Base-by-base conservation (phyloP, 1,140 invertebrate species). In the Plutomurus gul region DNA sequence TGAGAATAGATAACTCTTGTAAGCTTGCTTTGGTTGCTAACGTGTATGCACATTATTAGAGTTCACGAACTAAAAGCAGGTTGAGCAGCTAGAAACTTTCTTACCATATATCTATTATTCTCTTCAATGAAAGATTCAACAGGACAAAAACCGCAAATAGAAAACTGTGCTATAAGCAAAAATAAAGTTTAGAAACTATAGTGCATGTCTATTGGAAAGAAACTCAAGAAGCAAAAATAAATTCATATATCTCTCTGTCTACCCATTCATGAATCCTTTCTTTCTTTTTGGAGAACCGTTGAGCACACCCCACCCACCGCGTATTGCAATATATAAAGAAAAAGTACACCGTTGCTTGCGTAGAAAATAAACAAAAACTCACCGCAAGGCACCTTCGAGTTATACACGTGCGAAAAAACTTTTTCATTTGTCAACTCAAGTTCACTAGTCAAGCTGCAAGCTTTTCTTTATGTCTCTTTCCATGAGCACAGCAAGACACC, bases 391-490 rank as follows among this genome's bases (percentile, higher is more conserved):
- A 65, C 30, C 56, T 65, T 65, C 56, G 1, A 65, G 56, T n/a
- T 16, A 65, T 30, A 30, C 56, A 65, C 56, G 56, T 65, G 56
- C 56, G 56, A 65, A 65, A 65, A 65, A 65, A 65, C 56, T 65
- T 65, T 65, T 65, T 65, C 56, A 65, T 30, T 65, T 65, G 56
- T 65, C 56, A 65, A 65, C 56, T 33, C 56, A 65, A 65, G 56
- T 65, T 65, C 56, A 65, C 56, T 30, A 65, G 56, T 65, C 40
- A 49, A 47, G 40, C 43, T 49, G 30, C 25, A 36, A 49, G 49
- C 22, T 49, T 75, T 51, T 49, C 46, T 20, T 30, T 47, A 18
- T 75, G 20, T 75, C 73, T 75, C 43, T 10, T 33, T n/a, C n/a
- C 39, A 8, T 36, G 13, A 30, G 11, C 43, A n/a, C 73, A 65